Evolutionary conservation across 2,797 vertebrate genomes (phyloP).

Genomic region (Huso huso): DNA sequence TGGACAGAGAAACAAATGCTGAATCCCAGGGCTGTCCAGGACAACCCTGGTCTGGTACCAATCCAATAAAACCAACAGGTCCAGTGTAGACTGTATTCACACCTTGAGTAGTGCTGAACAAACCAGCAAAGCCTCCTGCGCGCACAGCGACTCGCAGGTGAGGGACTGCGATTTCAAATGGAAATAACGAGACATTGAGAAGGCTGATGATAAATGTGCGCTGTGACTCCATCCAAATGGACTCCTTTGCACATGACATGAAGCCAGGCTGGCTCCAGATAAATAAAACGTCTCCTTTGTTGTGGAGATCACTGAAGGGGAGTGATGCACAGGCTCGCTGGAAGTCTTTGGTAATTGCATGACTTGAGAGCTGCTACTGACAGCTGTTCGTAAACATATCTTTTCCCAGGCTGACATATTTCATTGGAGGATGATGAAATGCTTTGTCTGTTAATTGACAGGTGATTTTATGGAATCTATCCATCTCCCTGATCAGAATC

Average conservation of each 20-base stretch:
- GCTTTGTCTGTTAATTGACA: conserved; percentile 2
- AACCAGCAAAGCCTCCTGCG: too few relatives aligned
- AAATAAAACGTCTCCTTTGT: neutral
- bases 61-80: too few relatives aligned
- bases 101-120: too few relatives aligned
- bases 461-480: neutral
- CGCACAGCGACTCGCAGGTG: too few relatives aligned
- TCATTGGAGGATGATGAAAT: neutral
- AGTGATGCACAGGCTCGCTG: neutral
- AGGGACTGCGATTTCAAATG: too few relatives aligned
- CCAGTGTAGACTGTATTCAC: too few relatives aligned
- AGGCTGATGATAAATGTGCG: too few relatives aligned
- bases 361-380: neutral
- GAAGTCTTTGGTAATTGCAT: neutral
- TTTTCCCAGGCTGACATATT: neutral
- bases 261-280: neutral
- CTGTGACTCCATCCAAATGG: neutral
- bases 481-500: neutral
- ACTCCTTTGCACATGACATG: neutral
- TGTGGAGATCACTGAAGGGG: neutral
- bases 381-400: neutral
- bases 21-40: too few relatives aligned
- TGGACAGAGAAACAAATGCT: too few relatives aligned
- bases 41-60: too few relatives aligned
- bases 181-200: too few relatives aligned